Conservation (phyloP, 1,140 invertebrate species). For the Bombus ignitus region DNA sequence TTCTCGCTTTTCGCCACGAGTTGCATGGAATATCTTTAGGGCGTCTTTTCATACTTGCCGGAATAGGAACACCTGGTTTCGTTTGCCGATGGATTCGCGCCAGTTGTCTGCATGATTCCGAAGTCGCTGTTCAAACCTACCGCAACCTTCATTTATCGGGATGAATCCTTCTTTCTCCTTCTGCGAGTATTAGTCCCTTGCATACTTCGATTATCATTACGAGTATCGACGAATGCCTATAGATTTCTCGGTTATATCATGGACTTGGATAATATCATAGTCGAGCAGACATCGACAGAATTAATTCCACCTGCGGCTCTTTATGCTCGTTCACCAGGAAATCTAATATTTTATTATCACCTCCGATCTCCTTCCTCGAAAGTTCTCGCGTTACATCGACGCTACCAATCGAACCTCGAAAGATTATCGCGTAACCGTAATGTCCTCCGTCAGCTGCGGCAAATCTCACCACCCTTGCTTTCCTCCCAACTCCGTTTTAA, state of each 20-base stretch:
- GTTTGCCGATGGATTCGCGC: constrained; percentile 14
- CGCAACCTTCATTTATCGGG: not conserved
- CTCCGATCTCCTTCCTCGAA: not conserved
- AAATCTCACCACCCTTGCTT: not conserved
- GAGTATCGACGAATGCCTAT: constrained; percentile 9
- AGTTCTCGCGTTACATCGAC: not conserved
- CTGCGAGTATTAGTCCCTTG: not conserved
- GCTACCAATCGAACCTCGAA: not conserved
- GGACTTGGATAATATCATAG: constrained; percentile 7
- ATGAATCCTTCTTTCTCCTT: not conserved
- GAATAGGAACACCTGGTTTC: constrained; percentile 24
- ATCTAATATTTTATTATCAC: constrained; percentile 28
- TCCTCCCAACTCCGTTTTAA: not conserved
- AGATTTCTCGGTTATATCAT: not conserved
- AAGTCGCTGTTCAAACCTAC: not conserved
- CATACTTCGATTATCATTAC: not conserved
- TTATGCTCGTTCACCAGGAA: not conserved
- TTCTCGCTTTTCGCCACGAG: not conserved
- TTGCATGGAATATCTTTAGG: not conserved
- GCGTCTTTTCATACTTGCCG: not conserved
- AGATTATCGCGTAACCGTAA: constrained; percentile 17
- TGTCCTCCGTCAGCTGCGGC: constrained; percentile 19
- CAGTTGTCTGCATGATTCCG: not conserved
- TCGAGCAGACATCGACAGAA: constrained; percentile 10
- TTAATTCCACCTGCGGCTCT: constrained; percentile 11